These are phyloP conservation scores for Syrmaticus mikado DNA, from an alignment of 2,113 vertebrate genomes.

Conservation along the genomic window DNA sequence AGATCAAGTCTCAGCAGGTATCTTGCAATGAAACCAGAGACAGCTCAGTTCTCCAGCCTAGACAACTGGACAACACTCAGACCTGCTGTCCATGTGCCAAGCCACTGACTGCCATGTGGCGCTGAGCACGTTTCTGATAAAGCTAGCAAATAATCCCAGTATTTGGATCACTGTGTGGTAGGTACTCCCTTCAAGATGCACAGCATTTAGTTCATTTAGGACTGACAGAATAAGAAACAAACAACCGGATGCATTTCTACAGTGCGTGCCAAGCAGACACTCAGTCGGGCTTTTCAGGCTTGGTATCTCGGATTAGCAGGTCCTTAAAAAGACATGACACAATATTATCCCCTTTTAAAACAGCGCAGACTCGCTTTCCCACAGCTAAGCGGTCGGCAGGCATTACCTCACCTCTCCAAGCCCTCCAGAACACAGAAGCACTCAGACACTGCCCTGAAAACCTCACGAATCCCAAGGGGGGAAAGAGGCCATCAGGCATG, in stretches of 20 bases:
- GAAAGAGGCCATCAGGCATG: accelerated
- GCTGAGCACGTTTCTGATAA: not conserved
- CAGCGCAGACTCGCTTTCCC: not conserved
- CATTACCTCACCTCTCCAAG: not conserved
- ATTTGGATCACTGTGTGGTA: not conserved
- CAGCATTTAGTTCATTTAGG: accelerated
- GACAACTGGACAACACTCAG: not conserved
- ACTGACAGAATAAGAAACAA: not conserved
- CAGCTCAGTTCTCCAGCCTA: not conserved
- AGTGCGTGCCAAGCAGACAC: not conserved
- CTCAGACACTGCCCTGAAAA: not conserved
- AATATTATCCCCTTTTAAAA: not conserved
- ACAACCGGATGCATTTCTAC: not conserved
- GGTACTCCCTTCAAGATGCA: not conserved
- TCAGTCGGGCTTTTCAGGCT: not conserved
- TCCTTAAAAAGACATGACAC: not conserved
- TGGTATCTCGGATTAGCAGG: not conserved
- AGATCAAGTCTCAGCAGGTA: not conserved
- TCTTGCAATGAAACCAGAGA: not conserved
- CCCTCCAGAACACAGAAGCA: accelerated
- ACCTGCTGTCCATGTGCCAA: not conserved
- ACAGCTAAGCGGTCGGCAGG: not conserved
- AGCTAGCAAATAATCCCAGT: not conserved
- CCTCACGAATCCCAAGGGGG: accelerated
- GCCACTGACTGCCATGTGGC: not conserved